Conservation (phyloP, 2,797 vertebrate genomes). For the Taenioides sp. region DNA sequence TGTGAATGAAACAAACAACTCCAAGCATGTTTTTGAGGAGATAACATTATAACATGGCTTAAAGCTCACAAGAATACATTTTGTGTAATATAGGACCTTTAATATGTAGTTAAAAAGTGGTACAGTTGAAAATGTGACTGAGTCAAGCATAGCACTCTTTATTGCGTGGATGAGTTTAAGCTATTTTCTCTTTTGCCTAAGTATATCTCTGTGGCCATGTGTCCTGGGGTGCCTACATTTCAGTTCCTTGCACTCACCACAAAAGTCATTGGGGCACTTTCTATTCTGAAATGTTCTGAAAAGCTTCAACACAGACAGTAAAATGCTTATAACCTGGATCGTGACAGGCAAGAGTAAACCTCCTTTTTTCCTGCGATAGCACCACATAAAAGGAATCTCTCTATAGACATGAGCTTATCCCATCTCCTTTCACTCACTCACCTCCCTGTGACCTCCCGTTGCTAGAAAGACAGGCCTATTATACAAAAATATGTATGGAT, state of each 20-base stretch:
- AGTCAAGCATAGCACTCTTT: slow-evolving; percentile 3
- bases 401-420: slow-evolving; percentile 47
- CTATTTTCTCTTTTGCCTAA: slow-evolving; percentile 65
- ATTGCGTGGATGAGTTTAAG: slow-evolving; percentile 50
- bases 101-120: too few relatives aligned
- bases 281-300: slow-evolving; percentile 64
- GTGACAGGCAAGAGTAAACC: slow-evolving; percentile 43
- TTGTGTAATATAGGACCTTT: too few relatives aligned
- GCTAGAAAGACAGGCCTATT: neutral
- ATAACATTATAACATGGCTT: too few relatives aligned
- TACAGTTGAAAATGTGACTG: too few relatives aligned
- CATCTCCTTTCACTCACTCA: slow-evolving; percentile 31
- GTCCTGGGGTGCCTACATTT: slow-evolving; percentile 31
- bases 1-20: too few relatives aligned
- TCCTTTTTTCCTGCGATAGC: slow-evolving; percentile 39
- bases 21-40: too few relatives aligned
- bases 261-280: slow-evolving; percentile 41
- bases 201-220: slow-evolving; percentile 58
- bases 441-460: slow-evolving; percentile 54
- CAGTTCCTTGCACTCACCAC: slow-evolving; percentile 43
- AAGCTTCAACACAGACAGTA: slow-evolving; percentile 51
- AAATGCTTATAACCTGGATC: slow-evolving; percentile 40
- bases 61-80: too few relatives aligned
- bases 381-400: slow-evolving; percentile 48
- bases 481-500: neutral